A percentile compares a stretch with the other conserved stretches of the same genome.
These are phyloP conservation scores for Alcis repandata DNA, from an alignment of 2,888 invertebrate species.

Conservation along the genomic window DNA sequence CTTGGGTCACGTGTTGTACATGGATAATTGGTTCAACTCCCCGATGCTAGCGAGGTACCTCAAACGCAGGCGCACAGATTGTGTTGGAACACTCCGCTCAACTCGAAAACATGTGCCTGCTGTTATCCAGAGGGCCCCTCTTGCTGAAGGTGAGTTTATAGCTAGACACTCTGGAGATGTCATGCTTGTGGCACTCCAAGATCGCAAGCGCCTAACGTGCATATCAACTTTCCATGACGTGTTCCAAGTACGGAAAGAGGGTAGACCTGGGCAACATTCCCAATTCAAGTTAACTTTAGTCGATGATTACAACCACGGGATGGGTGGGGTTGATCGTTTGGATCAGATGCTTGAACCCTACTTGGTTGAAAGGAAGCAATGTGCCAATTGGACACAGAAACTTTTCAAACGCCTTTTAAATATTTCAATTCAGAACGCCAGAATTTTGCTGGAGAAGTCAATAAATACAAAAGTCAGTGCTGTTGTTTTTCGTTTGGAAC, in stretches of 20 bases:
- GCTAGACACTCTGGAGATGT: too few relatives aligned
- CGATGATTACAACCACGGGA: slow-evolving; percentile 23
- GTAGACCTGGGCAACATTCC: slow-evolving; percentile 16
- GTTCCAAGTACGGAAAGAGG: too few relatives aligned
- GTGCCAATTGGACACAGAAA: slow-evolving; percentile 24
- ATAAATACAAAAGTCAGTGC: too few relatives aligned
- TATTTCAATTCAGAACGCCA: slow-evolving; percentile 20
- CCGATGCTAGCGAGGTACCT: slow-evolving; percentile 36
- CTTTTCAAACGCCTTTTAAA: slow-evolving; percentile 30
- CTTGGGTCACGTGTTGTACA: slow-evolving; percentile 28
- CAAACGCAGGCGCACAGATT: slow-evolving; percentile 41
- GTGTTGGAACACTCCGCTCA: slow-evolving; percentile 35
- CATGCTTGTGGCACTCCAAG: slow-evolving; percentile 17
- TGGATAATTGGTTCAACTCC: too few relatives aligned
- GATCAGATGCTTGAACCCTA: too few relatives aligned
- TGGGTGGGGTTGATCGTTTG: slow-evolving; percentile 36
- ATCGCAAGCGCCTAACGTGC: slow-evolving; percentile 18
- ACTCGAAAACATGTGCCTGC: slow-evolving; percentile 17
- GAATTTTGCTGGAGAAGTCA: slow-evolving; percentile 23
- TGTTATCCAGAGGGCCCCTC: slow-evolving; percentile 26
- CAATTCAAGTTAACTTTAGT: slow-evolving; percentile 11
- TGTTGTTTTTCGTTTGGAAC: not conserved
- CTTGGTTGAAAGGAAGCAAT: slow-evolving; percentile 27
- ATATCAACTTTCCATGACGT: too few relatives aligned
- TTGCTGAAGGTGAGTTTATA: slow-evolving; percentile 30